Evolutionary conservation across 2,113 vertebrate genomes (phyloP).

Genomic region (Vulpes lagopus): DNA sequence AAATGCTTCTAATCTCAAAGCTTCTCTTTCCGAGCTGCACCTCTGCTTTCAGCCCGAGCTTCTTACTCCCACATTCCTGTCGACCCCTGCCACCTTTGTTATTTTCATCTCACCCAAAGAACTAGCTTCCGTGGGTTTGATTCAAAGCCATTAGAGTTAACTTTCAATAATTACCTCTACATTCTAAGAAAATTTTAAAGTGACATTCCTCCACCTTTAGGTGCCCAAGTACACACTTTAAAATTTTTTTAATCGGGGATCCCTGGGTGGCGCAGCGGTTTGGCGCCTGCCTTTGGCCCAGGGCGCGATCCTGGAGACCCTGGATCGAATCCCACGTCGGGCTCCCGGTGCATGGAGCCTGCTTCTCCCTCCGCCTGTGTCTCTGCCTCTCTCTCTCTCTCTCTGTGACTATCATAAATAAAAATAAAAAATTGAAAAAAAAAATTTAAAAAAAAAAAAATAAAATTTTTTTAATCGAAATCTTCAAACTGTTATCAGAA

Average conservation of each 20-base stretch:
- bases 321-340: too few species aligned
- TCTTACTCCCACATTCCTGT: neutral
- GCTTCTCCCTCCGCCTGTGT: too few species aligned
- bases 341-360: too few species aligned
- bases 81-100: neutral
- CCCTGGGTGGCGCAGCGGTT: too few species aligned
- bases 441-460: too few species aligned
- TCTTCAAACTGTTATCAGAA: constrained; percentile 1
- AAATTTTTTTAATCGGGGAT: neutral
- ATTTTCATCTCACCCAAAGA: neutral
- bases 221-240: neutral
- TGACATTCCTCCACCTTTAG: constrained; percentile 2
- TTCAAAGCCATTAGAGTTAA: neutral
- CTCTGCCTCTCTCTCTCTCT: too few species aligned
- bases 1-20: neutral
- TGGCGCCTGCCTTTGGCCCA: too few species aligned
- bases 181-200: neutral
- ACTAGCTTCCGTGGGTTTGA: neutral
- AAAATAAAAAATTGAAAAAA: too few species aligned
- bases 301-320: too few species aligned
- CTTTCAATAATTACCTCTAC: neutral
- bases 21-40: neutral
- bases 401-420: too few species aligned
- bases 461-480: neutral
- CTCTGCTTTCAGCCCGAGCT: neutral